Percentiles rank a stretch among this genome's conserved stretches.
These are phyloP conservation scores for Odontamblyopus lacepedii DNA, from an alignment of 2,797 vertebrate genomes.

Conservation along the genomic window DNA sequence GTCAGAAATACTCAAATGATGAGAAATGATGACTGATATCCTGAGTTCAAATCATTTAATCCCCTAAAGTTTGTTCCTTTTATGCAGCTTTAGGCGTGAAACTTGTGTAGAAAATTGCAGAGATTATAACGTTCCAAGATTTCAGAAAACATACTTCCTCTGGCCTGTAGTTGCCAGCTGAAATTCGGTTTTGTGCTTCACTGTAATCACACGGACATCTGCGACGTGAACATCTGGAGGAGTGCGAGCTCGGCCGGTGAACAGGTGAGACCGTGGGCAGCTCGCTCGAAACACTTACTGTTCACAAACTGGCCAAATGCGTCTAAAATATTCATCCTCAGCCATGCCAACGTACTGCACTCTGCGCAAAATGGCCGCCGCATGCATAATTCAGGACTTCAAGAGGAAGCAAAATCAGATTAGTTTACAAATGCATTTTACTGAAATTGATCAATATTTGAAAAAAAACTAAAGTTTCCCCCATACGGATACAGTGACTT, in stretches of 20 bases:
- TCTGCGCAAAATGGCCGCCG: background rate
- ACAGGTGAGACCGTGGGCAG: slow-evolving; percentile 4
- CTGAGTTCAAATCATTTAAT: no score
- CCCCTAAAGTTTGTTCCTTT: no score
- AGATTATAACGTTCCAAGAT: no score
- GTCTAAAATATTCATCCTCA: background rate
- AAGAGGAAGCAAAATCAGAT: background rate
- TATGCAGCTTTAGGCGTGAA: no score
- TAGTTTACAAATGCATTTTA: background rate
- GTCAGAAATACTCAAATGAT: no score
- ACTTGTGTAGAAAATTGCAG: no score
- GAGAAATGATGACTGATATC: no score
- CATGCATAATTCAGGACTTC: slow-evolving; percentile 11
- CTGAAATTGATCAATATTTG: slow-evolving; percentile 5
- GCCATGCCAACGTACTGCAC: background rate
- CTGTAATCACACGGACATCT: background rate
- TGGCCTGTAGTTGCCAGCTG: no score
- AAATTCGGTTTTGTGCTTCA: no score
- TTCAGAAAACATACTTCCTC: no score
- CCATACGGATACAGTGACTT: no score
- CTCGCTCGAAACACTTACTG: background rate
- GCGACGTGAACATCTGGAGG: slow-evolving; percentile 18
- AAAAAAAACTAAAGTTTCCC: no score
- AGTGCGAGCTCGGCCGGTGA: slow-evolving; percentile 9
- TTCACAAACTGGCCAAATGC: background rate